Percentiles rank a stretch among this genome's conserved stretches.
Conservation (phyloP, 2,888 invertebrate genomes). For the Danaus chrysippus region DNA sequence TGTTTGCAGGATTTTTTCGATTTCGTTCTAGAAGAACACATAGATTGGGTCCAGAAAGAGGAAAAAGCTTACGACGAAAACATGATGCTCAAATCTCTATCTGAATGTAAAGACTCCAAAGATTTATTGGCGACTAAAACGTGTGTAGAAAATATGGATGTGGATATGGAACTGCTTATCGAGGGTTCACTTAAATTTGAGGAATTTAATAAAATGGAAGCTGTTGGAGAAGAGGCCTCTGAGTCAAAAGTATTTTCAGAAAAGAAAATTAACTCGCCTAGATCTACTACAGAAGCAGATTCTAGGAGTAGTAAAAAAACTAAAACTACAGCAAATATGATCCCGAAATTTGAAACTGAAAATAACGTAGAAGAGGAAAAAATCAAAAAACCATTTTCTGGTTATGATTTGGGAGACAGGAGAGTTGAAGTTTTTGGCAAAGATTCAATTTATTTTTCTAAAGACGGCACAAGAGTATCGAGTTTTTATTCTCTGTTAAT, state of each 20-base stretch:
- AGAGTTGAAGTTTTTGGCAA: constrained; percentile 69
- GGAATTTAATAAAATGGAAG: constrained; percentile 43
- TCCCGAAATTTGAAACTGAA: constrained; percentile 40
- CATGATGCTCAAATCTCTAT: constrained; percentile 40
- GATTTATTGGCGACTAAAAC: constrained; percentile 41
- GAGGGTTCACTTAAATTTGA: constrained; percentile 68
- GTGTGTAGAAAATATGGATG: constrained; percentile 54
- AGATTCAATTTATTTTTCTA: constrained; percentile 60
- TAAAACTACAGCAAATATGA: constrained; percentile 40
- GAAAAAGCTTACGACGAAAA: constrained; percentile 58
- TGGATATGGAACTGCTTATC: constrained; percentile 58
- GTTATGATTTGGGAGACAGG: constrained; percentile 64
- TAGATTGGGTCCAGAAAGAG: constrained; percentile 68
- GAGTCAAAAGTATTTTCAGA: constrained; percentile 30
- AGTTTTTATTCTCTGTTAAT: constrained; percentile 57
- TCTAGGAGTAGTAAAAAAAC: constrained; percentile 50
- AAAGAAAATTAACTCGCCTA: constrained; percentile 41
- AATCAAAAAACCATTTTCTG: constrained; percentile 52
- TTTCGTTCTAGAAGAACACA: constrained; percentile 70
- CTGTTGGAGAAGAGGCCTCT: constrained; percentile 32
- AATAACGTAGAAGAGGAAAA: constrained; percentile 32
- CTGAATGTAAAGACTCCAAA: constrained; percentile 44
- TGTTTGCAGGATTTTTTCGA: constrained; percentile 78
- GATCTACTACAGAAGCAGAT: constrained; percentile 38
- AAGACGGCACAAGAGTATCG: constrained; percentile 58